Conservation (phyloP, 2,888 invertebrate species). For the Drosophila bunnanda region DNA sequence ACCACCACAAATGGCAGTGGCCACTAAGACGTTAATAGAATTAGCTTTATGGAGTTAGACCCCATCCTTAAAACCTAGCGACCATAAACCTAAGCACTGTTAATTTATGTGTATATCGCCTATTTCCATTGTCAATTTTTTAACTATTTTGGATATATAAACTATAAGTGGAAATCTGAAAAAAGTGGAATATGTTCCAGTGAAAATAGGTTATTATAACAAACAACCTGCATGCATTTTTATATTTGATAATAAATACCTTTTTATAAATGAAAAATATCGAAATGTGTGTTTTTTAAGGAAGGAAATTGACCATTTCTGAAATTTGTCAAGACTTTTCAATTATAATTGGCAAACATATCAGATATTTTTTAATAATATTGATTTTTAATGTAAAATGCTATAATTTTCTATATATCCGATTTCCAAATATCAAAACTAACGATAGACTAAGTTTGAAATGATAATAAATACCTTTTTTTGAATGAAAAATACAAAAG, state of each 20-base stretch:
- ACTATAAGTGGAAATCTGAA: neutral
- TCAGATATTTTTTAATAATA: too few species aligned
- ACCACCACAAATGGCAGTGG: constrained; percentile 36
- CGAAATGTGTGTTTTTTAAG: neutral
- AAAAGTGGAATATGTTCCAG: neutral
- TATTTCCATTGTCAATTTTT: neutral
- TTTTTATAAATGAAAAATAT: neutral
- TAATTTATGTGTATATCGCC: constrained; percentile 9
- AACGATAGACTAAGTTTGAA: too few species aligned
- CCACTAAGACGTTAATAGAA: constrained; percentile 8
- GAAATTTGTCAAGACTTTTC: too few species aligned
- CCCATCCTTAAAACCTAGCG: constrained; percentile 11
- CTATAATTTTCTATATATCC: too few species aligned
- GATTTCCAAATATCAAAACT: too few species aligned
- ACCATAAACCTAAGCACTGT: constrained; percentile 6
- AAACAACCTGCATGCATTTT: constrained; percentile 17
- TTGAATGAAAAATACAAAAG: too few species aligned
- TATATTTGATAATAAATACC: constrained; percentile 16
- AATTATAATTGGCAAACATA: too few species aligned
- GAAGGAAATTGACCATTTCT: too few species aligned
- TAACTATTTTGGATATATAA: neutral
- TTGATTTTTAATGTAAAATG: too few species aligned
- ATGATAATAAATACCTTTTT: too few species aligned
- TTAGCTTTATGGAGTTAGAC: neutral
- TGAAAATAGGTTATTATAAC: neutral